Conservation (phyloP, 2,888 invertebrate species). For the Lissocephala sabroskyi region DNA sequence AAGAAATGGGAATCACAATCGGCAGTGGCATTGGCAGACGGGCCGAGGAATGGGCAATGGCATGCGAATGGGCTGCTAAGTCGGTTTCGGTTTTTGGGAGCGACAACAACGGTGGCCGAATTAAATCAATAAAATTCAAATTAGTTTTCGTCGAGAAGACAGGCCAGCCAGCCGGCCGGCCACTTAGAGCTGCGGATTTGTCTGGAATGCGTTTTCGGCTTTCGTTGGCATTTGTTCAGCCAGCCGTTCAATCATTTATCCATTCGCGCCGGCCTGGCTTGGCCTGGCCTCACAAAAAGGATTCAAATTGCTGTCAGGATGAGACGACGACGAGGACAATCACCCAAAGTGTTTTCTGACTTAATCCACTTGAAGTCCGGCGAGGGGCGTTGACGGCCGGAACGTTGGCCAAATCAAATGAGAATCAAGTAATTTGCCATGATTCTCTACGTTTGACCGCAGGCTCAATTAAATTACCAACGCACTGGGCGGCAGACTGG, state of each 20-base stretch:
- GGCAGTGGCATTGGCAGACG: too few relatives aligned
- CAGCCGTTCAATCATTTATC: conserved; percentile 59
- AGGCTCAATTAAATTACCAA: conserved; percentile 68
- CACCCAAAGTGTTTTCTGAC: conserved; percentile 35
- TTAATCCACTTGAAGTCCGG: conserved; percentile 49
- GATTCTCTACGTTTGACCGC: conserved; percentile 67
- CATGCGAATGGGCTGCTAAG: too few relatives aligned
- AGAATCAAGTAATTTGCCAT: conserved; percentile 68
- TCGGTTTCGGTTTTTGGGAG: too few relatives aligned
- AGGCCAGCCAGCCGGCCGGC: not conserved
- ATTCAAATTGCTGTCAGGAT: conserved; percentile 31
- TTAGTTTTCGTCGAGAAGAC: conserved; percentile 55
- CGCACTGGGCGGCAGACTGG: too few relatives aligned
- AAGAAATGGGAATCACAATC: too few relatives aligned
- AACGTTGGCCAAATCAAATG: conserved; percentile 62
- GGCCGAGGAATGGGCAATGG: too few relatives aligned
- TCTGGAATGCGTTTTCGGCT: not conserved
- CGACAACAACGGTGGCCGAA: too few relatives aligned
- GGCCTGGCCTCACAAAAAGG: conserved; percentile 22
- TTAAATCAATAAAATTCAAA: conserved; percentile 66
- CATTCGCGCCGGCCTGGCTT: conserved; percentile 33
- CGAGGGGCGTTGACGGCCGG: conserved; percentile 1
- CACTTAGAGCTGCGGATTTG: too few relatives aligned
- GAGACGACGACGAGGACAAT: conserved; percentile 19
- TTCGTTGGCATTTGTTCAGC: conserved; percentile 15